Evolutionary conservation across 2,113 vertebrate species (phyloP), one percentile per base, ranked within the genome.

Genomic region (Brachirus orientalis): DNA sequence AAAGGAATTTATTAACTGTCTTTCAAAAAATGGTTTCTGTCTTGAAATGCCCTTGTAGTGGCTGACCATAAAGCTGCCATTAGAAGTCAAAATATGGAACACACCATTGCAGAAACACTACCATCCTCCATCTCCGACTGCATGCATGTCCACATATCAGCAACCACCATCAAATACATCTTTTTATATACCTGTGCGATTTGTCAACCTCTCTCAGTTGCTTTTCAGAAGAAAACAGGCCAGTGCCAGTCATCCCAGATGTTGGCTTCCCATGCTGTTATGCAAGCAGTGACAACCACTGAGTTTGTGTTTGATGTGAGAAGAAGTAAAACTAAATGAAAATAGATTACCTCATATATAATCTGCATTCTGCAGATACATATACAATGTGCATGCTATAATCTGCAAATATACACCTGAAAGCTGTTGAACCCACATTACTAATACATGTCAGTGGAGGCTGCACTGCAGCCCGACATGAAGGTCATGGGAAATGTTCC

Each of bases 401-500:
- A 0, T 12, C 18, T 40, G 13, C 8, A 28, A 56, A 5, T 38
- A 14, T 43, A 18, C 16, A 65, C 51, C n/a, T 35, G 20, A 45
- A 38, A 36, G 13, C 47, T 53, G 10, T 40, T 51, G 14, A 69
- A 62, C 10, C 16, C 14, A 41, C 6, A 7, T 20, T 68, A 0
- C 7, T 10, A 28, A 0, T 11, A 2, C 7, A 28, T 28, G 13
- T 7, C 44, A 13, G 17, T 1, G 2, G 4, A 37, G 6, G 1
- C 36, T 18, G 7, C 1, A 1, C 17, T 36, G 9, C 12, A 20
- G 11, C 19, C 22, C 19, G 20, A 19, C 10, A 43, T 76, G 44
- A 85, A 87, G 79, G 82, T 77, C 75, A 61, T 88, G 91, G 6
- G 91, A 93, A 93, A 76, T 83, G 57, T 84, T 67, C 70, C 59